Percentiles rank a stretch among this genome's conserved stretches.
Conservation (phyloP, 2,113 vertebrate genomes). For the Ceyx cyanopectus region DNA sequence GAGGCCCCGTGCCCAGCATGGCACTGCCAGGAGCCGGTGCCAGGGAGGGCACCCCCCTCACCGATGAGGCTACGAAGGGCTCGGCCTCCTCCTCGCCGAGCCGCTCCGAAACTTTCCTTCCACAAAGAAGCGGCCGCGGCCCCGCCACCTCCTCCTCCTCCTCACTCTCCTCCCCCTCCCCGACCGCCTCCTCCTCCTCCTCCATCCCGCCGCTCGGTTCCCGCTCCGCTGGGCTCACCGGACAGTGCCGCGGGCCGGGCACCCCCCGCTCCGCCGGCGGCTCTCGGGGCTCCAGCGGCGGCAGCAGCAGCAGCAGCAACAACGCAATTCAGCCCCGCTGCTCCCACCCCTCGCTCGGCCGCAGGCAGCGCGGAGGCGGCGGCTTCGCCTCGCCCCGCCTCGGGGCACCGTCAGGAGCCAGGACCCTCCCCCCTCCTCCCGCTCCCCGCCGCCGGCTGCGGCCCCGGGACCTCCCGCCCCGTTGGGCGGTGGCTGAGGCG, state of each 20-base stretch:
- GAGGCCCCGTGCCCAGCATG: conserved; percentile 3
- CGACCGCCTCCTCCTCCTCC: neutral
- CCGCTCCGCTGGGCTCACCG: neutral
- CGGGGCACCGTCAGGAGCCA: conserved; percentile 48
- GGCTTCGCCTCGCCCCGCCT: conserved; percentile 28
- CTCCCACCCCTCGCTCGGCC: conserved; percentile 22
- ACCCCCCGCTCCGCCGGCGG: neutral
- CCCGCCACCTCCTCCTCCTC: neutral
- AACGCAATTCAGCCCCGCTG: conserved; percentile 9
- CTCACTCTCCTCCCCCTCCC: neutral
- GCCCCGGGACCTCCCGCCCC: conserved; percentile 1
- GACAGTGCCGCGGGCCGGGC: neutral
- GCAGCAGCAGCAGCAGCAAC: neutral
- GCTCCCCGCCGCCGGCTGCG: neutral
- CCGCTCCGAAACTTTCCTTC: neutral
- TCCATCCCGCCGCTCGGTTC: neutral
- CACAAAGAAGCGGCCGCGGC: conserved; percentile 16
- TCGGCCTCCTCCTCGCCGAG: neutral
- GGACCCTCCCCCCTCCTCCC: neutral
- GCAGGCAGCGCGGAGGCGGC: conserved; percentile 40
- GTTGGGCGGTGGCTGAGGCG: neutral
- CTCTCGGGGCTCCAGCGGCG: neutral
- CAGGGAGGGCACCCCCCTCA: neutral
- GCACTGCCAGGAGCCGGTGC: conserved; percentile 22
- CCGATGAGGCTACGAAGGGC: neutral